These are phyloP conservation scores for Ophiothrix spiculata DNA, from an alignment of 35 echinoderm and acorn worm species.

Conservation along the genomic window DNA sequence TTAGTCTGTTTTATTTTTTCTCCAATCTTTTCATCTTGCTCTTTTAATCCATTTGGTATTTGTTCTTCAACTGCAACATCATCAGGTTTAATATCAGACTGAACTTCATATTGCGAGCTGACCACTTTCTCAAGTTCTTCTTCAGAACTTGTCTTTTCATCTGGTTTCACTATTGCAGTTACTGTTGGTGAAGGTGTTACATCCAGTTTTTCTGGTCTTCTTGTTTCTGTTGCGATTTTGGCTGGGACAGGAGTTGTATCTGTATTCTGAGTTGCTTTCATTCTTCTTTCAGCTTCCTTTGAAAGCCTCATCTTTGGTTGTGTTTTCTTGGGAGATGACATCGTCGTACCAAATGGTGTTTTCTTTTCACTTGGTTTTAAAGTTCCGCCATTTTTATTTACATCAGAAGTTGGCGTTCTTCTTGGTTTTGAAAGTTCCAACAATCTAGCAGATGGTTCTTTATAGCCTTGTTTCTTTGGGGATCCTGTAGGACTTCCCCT, in stretches of 20 bases:
- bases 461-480: neutral
- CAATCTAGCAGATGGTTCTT: conserved; percentile 17
- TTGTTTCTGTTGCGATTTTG: neutral
- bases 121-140: neutral
- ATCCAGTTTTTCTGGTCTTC: conserved; percentile 23
- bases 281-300: neutral
- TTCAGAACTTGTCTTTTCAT: conserved; percentile 3
- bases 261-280: neutral
- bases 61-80: neutral
- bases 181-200: too few species aligned
- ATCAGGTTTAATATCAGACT: neutral
- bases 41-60: neutral
- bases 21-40: neutral
- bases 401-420: neutral
- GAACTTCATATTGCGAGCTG: neutral
- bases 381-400: neutral
- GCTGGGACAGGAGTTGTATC: neutral
- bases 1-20: neutral
- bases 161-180: too few species aligned
- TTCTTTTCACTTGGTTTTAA: conserved; percentile 15
- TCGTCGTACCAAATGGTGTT: neutral
- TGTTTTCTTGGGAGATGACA: conserved; percentile 8
- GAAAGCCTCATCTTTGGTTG: neutral
- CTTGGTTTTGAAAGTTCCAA: conserved; percentile 28
- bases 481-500: neutral